A percentile compares a stretch with the other conserved stretches of the same genome.
phyloP scores from a whole-genome alignment of 2,113 vertebrate species.

The Esox niger region DNA sequence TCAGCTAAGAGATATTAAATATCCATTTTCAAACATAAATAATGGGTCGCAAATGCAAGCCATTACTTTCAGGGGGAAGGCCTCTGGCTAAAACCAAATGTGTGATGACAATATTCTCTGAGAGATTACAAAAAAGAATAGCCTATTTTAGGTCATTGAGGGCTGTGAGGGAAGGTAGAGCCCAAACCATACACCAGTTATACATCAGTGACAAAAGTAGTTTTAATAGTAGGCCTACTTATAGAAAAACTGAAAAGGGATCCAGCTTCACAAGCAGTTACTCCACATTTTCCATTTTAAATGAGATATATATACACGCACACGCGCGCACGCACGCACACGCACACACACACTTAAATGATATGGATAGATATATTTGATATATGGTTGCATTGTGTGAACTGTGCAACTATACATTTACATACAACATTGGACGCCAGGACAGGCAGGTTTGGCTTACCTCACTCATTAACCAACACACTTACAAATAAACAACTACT shows the following conservation, averaged over 20 bases:
- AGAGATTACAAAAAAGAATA: slow-evolving; percentile 55
- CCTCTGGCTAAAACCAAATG: slow-evolving; percentile 34
- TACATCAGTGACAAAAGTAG: slow-evolving; percentile 17
- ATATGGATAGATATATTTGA: too few species aligned
- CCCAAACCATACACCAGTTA: slow-evolving; percentile 27
- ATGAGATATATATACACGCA: too few species aligned
- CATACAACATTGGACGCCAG: slow-evolving; percentile 67
- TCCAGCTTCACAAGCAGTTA: neutral
- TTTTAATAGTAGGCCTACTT: neutral
- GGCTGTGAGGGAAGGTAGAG: slow-evolving; percentile 42
- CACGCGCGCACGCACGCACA: too few species aligned
- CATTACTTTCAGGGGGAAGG: slow-evolving; percentile 59
- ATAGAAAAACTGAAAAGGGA: neutral
- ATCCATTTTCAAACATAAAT: slow-evolving; percentile 76
- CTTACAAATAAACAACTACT: slow-evolving; percentile 69
- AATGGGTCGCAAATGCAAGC: slow-evolving; percentile 66
- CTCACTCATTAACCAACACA: slow-evolving; percentile 70
- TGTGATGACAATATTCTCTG: slow-evolving; percentile 39
- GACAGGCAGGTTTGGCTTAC: slow-evolving; percentile 69
- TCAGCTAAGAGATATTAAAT: slow-evolving; percentile 80
- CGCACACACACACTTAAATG: too few species aligned
- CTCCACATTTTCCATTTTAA: neutral
- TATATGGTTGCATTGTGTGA: too few species aligned
- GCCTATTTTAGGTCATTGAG: slow-evolving; percentile 51
- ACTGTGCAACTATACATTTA: slow-evolving; percentile 31